Percentiles rank a stretch among this genome's conserved stretches.
Evolutionary conservation across 2,888 invertebrate species (phyloP).

Genomic region (Cosmorhoe ocellata): DNA sequence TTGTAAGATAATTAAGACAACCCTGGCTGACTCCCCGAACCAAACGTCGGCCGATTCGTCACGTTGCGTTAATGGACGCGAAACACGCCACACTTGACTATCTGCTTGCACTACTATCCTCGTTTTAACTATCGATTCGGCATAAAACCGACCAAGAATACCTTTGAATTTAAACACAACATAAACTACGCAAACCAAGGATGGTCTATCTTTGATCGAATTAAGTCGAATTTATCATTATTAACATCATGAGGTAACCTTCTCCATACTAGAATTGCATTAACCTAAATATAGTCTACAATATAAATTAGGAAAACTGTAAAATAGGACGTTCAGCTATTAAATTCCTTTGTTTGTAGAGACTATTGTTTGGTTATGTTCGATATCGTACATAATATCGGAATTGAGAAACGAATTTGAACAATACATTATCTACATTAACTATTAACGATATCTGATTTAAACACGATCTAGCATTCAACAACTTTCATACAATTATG

Average conservation of each 20-base stretch:
- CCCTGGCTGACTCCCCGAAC: slow-evolving; percentile 38
- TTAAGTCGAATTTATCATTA: slow-evolving; percentile 1
- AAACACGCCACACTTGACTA: slow-evolving; percentile 78
- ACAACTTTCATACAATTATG: slow-evolving; percentile 4
- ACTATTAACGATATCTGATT: slow-evolving; percentile 6
- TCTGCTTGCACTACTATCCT: slow-evolving; percentile 61
- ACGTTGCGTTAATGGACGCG: slow-evolving; percentile 79
- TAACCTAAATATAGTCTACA: neutral
- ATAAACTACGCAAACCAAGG: slow-evolving; percentile 19
- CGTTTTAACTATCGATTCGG: slow-evolving; percentile 54
- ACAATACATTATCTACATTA: slow-evolving; percentile 10
- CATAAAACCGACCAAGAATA: slow-evolving; percentile 36
- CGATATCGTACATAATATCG: slow-evolving; percentile 6
- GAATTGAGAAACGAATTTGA: neutral
- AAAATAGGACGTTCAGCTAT: neutral
- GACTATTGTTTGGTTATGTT: slow-evolving; percentile 10
- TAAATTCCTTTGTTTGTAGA: slow-evolving; percentile 9
- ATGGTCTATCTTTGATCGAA: neutral
- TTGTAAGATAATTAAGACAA: slow-evolving; percentile 35
- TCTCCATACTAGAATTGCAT: neutral
- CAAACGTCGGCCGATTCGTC: slow-evolving; percentile 71
- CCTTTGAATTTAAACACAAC: slow-evolving; percentile 19
- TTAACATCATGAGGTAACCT: slow-evolving; percentile 6
- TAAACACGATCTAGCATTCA: neutral
- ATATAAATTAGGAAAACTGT: neutral